Percentiles rank a stretch among this genome's conserved stretches.
phyloP scores from a whole-genome alignment of 2,888 invertebrate genomes.

The Sipha maydis region DNA sequence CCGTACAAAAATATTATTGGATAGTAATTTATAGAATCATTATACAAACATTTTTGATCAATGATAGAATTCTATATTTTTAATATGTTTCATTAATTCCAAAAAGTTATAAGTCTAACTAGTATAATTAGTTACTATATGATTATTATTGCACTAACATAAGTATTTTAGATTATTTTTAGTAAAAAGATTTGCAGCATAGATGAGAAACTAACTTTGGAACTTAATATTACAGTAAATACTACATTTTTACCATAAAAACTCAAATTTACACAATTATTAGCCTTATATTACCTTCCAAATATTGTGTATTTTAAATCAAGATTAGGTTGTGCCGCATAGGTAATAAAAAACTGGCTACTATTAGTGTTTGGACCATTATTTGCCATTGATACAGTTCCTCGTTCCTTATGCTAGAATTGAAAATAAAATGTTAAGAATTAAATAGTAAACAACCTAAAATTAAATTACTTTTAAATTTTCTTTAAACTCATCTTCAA shows the following conservation, averaged over 20 bases:
- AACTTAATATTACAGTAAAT: neutral
- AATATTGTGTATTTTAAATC: constrained; percentile 97
- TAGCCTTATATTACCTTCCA: constrained; percentile 80
- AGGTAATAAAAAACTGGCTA: constrained; percentile 97
- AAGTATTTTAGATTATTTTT: neutral
- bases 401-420: constrained; percentile 81
- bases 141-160: neutral
- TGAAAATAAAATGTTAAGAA: constrained; percentile 17
- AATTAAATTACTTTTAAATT: constrained; percentile 78
- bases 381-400: constrained; percentile 96
- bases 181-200: neutral
- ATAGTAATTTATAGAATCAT: too few species aligned
- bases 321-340: constrained; percentile 92
- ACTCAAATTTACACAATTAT: neutral
- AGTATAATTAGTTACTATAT: neutral
- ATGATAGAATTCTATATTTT: too few species aligned
- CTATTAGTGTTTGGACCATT: constrained; percentile 98
- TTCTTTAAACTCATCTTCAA: constrained; percentile 97
- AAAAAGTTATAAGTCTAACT: neutral
- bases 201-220: neutral
- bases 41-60: too few species aligned
- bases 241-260: neutral
- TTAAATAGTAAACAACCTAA: neutral
- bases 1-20: too few species aligned
- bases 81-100: too few species aligned